A percentile compares a stretch with the other conserved stretches of the same genome.
Conservation (phyloP, 64 coral and sea anemone species). For the Montipora cactus region DNA sequence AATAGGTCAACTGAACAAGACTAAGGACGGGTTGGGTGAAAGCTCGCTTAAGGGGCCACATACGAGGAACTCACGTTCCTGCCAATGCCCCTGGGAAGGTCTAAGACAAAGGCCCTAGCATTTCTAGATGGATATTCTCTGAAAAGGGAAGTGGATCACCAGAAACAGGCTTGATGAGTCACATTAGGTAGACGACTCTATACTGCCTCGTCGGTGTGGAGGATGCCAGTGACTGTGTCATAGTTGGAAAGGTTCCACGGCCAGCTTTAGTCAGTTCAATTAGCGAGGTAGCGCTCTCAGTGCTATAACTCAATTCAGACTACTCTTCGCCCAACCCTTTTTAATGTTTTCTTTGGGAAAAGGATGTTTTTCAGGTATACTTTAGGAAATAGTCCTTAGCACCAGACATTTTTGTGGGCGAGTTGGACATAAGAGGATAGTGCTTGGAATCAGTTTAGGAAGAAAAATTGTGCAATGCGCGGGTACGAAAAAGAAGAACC, state of each 20-base stretch:
- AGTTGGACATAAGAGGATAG: too few relatives aligned
- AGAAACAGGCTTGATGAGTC: conserved; percentile 93
- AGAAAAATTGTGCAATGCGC: too few relatives aligned
- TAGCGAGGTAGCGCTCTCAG: too few relatives aligned
- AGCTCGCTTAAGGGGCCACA: conserved; percentile 94
- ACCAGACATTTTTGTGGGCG: too few relatives aligned
- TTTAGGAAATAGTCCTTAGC: too few relatives aligned
- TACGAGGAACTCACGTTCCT: conserved; percentile 71
- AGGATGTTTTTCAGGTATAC: too few relatives aligned
- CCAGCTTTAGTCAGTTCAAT: not conserved
- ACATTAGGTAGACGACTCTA: conserved; percentile 74
- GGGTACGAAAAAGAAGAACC: too few relatives aligned
- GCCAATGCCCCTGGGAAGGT: conserved; percentile 94
- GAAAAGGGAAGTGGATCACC: conserved; percentile 86
- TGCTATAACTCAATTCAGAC: too few relatives aligned
- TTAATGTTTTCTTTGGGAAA: too few relatives aligned
- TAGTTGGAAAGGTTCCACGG: conserved; percentile 93
- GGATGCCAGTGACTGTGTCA: conserved; percentile 87
- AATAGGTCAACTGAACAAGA: not conserved
- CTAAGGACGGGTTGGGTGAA: conserved; percentile 63
- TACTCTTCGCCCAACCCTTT: too few relatives aligned
- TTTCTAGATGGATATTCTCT: conserved; percentile 79
- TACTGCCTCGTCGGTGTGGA: not conserved
- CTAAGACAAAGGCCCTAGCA: conserved; percentile 80
- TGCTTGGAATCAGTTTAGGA: too few relatives aligned